Evolutionary conservation across 2,888 invertebrate species (phyloP).

Genomic region (Ornithoptera alexandrae): DNA sequence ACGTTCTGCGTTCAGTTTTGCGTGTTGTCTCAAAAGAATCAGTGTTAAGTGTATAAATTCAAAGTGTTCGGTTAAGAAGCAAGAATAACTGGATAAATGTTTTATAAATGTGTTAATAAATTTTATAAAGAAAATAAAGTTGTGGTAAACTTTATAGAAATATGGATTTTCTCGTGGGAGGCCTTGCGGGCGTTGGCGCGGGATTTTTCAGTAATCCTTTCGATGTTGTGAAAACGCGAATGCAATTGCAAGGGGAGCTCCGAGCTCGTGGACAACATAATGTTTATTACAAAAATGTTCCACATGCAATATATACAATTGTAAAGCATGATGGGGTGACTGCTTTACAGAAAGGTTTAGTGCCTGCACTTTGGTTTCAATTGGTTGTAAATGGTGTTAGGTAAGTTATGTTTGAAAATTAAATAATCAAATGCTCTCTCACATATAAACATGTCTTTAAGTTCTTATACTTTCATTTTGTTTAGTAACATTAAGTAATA

Average conservation of each 20-base stretch:
- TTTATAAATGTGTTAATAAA: background rate
- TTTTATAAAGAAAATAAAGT: background rate
- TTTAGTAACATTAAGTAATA: background rate
- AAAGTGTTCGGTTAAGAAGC: background rate
- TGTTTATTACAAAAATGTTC: constrained; percentile 85
- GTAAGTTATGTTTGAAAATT: constrained; percentile 39
- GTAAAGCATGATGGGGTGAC: constrained; percentile 87
- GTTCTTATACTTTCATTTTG: background rate
- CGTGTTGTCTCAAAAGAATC: background rate
- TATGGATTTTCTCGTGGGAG: constrained; percentile 89
- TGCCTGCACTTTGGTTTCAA: constrained; percentile 92
- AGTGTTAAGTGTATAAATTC: background rate
- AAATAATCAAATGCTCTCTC: background rate
- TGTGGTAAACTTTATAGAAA: constrained; percentile 35
- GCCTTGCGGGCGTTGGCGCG: constrained; percentile 86
- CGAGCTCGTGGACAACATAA: constrained; percentile 82
- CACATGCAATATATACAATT: constrained; percentile 89
- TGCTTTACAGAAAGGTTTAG: constrained; percentile 88
- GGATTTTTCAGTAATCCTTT: constrained; percentile 93
- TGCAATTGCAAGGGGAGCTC: constrained; percentile 93
- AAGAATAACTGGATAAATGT: background rate
- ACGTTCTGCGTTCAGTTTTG: background rate
- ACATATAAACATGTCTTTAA: background rate
- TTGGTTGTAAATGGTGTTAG: constrained; percentile 56
- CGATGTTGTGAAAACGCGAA: constrained; percentile 92